A percentile compares a stretch with the other conserved stretches of the same genome.
Conservation (phyloP, 2,888 invertebrate genomes). For the Limnephilus marmoratus region DNA sequence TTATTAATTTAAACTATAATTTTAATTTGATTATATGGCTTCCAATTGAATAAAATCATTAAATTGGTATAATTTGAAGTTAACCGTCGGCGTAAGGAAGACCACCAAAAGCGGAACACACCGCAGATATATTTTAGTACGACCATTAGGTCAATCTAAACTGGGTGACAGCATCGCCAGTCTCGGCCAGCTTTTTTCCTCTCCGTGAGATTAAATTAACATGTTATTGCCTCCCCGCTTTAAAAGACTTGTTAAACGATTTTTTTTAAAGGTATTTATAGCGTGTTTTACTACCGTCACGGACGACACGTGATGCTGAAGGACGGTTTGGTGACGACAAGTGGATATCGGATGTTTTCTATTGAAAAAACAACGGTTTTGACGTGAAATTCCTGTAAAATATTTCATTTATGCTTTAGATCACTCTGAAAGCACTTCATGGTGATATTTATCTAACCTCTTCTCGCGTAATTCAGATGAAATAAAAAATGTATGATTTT, state of each 20-base stretch:
- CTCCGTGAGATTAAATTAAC: slow-evolving; percentile 35
- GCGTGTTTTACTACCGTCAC: slow-evolving; percentile 23
- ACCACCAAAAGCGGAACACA: slow-evolving; percentile 59
- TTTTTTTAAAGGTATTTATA: slow-evolving; percentile 42
- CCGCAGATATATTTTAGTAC: slow-evolving; percentile 52
- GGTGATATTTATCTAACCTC: neutral
- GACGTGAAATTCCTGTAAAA: neutral
- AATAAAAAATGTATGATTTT: neutral
- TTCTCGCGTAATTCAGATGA: neutral
- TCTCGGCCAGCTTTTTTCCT: slow-evolving; percentile 57
- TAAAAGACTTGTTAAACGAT: slow-evolving; percentile 40
- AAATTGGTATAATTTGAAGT: neutral
- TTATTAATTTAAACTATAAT: too few relatives aligned
- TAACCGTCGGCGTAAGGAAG: neutral
- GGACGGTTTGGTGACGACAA: neutral
- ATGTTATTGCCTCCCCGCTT: slow-evolving; percentile 28
- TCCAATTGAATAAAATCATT: neutral
- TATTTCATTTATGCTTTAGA: neutral
- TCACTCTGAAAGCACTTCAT: neutral
- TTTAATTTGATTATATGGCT: neutral
- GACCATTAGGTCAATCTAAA: slow-evolving; percentile 65
- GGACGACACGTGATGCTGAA: slow-evolving; percentile 7
- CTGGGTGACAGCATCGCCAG: slow-evolving; percentile 60
- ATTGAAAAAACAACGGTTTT: neutral
- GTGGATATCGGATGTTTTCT: neutral